Evolutionary conservation across 2,888 invertebrate species (phyloP).

Genomic region (Hypomecis punctinalis): DNA sequence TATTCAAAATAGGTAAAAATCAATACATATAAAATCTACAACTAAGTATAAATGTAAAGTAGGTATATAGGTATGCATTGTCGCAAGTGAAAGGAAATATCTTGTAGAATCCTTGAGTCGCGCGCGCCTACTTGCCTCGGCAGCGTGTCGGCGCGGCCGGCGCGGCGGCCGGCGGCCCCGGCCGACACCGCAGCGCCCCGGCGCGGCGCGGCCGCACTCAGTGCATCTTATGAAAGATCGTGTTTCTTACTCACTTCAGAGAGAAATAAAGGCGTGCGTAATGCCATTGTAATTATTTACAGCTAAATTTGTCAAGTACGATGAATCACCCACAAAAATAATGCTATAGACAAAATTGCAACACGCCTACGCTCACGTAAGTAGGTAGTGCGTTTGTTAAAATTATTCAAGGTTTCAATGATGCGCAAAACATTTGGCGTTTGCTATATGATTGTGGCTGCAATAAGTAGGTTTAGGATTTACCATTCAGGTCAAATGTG

Average conservation of each 20-base stretch:
- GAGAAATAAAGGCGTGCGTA: conserved; percentile 33
- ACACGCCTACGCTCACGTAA: conserved; percentile 22
- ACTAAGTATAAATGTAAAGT: conserved; percentile 18
- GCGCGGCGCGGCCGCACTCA: conserved; percentile 25
- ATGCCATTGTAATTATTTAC: conserved; percentile 32
- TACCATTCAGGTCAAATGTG: conserved; percentile 56
- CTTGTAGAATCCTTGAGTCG: conserved; percentile 82
- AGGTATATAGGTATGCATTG: conserved; percentile 60
- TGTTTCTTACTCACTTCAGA: conserved; percentile 35
- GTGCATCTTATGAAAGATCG: conserved; percentile 50
- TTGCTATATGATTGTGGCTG: conserved; percentile 5
- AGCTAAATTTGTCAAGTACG: conserved; percentile 27
- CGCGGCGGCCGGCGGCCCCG: conserved; percentile 24
- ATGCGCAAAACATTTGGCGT: conserved; percentile 10
- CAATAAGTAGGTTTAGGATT: conserved; percentile 43
- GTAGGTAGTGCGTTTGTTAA: conserved; percentile 22
- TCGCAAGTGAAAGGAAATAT: conserved; percentile 85
- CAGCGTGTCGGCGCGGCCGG: conserved; percentile 46
- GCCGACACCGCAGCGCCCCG: conserved; percentile 9
- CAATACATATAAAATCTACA: conserved; percentile 1
- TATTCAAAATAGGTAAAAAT: conserved; percentile 7
- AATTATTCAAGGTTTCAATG: conserved; percentile 25
- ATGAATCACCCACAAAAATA: conserved; percentile 35
- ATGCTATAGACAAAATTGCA: conserved; percentile 29
- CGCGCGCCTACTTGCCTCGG: conserved; percentile 70